Percentiles rank a stretch among this genome's conserved stretches.
These are phyloP conservation scores for Calypte anna DNA, from an alignment of 2,113 vertebrate genomes.

Conservation along the genomic window DNA sequence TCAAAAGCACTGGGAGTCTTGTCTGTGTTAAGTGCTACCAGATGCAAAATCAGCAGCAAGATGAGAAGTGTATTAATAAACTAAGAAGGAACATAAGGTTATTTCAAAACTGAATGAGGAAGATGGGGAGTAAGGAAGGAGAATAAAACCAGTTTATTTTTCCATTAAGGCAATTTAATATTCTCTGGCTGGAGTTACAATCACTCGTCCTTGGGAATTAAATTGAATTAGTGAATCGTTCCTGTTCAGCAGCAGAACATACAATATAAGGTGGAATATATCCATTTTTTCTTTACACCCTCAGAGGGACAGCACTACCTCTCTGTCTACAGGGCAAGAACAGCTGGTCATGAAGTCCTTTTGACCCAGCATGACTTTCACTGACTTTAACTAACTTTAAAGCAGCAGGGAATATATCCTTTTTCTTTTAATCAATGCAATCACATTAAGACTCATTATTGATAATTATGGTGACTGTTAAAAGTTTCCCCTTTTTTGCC, in stretches of 20 bases:
- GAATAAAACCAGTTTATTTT: conserved; percentile 61
- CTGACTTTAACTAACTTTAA: neutral
- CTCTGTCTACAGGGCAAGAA: neutral
- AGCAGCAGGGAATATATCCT: neutral
- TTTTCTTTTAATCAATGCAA: conserved; percentile 55
- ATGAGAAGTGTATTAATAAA: conserved; percentile 61
- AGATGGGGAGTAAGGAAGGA: conserved; percentile 4
- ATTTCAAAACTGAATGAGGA: conserved; percentile 44
- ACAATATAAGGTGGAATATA: neutral
- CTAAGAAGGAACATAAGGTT: conserved; percentile 35
- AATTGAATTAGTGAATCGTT: conserved; percentile 27
- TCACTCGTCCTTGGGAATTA: conserved; percentile 45
- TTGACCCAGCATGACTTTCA: conserved; percentile 21
- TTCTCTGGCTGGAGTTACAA: conserved; percentile 4
- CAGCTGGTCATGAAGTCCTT: neutral
- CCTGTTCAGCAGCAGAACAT: conserved; percentile 11
- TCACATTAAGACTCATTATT: conserved; percentile 52
- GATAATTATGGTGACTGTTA: conserved; percentile 48
- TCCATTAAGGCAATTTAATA: conserved; percentile 60
- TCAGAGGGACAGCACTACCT: neutral
- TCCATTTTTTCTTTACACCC: neutral
- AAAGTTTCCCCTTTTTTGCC: conserved; percentile 43
- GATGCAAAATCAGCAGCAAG: conserved; percentile 55
- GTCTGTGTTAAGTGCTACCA: conserved; percentile 54
- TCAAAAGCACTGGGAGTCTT: conserved; percentile 55